These are phyloP conservation scores for Ptychochromis oligacanthus DNA, from an alignment of 2,113 vertebrate genomes.

Conservation along the genomic window DNA sequence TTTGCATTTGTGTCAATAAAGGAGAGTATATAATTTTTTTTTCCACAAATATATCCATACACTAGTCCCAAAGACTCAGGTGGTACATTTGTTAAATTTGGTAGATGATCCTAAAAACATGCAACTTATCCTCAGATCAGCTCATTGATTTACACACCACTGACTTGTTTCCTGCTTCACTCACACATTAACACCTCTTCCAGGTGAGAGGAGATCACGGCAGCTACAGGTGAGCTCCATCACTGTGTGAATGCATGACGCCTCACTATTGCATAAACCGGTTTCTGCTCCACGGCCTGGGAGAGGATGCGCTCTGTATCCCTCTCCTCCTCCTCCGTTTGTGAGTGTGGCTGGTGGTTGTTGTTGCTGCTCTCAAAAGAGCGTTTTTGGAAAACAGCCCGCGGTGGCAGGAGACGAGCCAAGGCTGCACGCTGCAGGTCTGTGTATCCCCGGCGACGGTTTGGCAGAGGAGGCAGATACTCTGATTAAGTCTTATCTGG, in stretches of 20 bases:
- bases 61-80: not conserved
- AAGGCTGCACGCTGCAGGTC: conserved; percentile 27
- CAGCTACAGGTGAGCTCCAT: not conserved
- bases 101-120: no score
- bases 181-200: not conserved
- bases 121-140: not conserved
- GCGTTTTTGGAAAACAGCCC: conserved; percentile 31
- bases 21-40: no score
- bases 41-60: not conserved
- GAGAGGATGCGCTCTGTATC: conserved; percentile 17
- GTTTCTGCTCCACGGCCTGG: conserved; percentile 42
- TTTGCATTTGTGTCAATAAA: not conserved
- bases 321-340: not conserved
- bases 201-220: not conserved
- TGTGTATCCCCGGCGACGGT: conserved; percentile 15
- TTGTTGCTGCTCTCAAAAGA: conserved; percentile 26
- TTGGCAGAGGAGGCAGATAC: conserved; percentile 50
- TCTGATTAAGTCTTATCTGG: conserved; percentile 50
- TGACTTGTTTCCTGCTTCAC: not conserved
- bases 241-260: not conserved
- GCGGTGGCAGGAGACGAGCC: conserved; percentile 26
- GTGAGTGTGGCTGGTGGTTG: not conserved
- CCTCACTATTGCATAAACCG: conserved; percentile 11
- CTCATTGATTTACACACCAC: not conserved
- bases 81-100: no score